phyloP scores from a whole-genome alignment of 2,797 vertebrate species.

The Graptemys geographica region DNA sequence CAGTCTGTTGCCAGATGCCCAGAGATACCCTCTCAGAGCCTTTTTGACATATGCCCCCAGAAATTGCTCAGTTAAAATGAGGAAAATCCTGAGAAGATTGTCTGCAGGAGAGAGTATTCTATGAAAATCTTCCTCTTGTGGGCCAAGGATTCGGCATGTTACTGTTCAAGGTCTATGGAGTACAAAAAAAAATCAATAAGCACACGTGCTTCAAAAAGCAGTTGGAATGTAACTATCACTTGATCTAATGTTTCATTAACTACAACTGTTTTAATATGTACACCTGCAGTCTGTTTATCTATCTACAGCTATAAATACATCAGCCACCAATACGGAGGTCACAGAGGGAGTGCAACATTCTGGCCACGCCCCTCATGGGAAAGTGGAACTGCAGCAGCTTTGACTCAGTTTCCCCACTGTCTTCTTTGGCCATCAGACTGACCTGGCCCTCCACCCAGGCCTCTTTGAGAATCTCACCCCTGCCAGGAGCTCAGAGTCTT shows the following conservation, averaged over 20 bases:
- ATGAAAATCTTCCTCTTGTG: not conserved
- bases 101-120: not conserved
- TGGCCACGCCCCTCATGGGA: not conserved
- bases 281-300: rapidly evolving
- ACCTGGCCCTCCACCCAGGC: not conserved
- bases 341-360: not conserved
- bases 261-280: not conserved
- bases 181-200: not conserved
- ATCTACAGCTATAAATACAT: not conserved
- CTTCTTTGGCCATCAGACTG: not conserved
- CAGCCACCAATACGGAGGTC: not conserved
- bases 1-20: not conserved
- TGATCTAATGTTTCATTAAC: not conserved
- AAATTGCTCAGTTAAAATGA: not conserved
- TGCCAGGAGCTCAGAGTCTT: not conserved
- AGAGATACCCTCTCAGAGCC: not conserved
- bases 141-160: not conserved
- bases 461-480: not conserved
- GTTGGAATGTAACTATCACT: not conserved
- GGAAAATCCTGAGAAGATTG: not conserved
- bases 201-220: not conserved
- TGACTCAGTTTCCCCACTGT: not conserved
- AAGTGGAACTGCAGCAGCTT: not conserved
- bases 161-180: not conserved
- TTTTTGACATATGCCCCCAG: rapidly evolving